phyloP scores from a whole-genome alignment of 2,797 vertebrate genomes.

The Coregonus sp. region DNA sequence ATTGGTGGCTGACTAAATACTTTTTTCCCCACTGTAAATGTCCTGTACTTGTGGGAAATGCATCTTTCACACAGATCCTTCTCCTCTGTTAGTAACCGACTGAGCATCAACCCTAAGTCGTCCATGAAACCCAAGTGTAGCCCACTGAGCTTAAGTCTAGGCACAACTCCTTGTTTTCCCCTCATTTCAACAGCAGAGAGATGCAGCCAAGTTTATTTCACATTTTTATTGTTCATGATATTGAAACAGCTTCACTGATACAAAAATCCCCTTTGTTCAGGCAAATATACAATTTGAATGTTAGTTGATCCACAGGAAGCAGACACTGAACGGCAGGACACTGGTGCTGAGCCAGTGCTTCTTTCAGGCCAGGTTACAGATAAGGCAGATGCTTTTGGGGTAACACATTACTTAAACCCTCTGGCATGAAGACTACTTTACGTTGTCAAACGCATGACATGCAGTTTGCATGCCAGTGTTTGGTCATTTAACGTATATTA shows the following conservation, averaged over 20 bases:
- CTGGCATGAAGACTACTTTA: conserved; percentile 8
- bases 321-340: conserved; percentile 37
- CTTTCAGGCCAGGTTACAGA: conserved; percentile 41
- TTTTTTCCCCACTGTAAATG: too few relatives aligned
- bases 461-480: background rate
- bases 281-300: conserved; percentile 67
- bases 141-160: too few relatives aligned
- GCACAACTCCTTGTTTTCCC: background rate
- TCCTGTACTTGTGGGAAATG: too few relatives aligned
- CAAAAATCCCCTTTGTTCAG: conserved; percentile 59
- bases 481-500: background rate
- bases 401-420: conserved; percentile 31
- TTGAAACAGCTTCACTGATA: conserved; percentile 74
- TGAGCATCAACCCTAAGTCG: too few relatives aligned
- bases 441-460: background rate
- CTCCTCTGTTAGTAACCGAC: too few relatives aligned
- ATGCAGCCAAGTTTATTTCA: conserved; percentile 40
- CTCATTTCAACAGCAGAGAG: background rate
- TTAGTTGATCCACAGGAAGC: conserved; percentile 61
- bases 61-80: too few relatives aligned
- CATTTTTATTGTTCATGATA: conserved; percentile 74
- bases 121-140: too few relatives aligned
- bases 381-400: conserved; percentile 42
- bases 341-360: conserved; percentile 37
- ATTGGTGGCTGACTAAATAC: too few relatives aligned